Evolutionary conservation across 2,888 invertebrate species (phyloP), one percentile per base, ranked within the genome.

Genomic region (Epicampocera succincta): DNA sequence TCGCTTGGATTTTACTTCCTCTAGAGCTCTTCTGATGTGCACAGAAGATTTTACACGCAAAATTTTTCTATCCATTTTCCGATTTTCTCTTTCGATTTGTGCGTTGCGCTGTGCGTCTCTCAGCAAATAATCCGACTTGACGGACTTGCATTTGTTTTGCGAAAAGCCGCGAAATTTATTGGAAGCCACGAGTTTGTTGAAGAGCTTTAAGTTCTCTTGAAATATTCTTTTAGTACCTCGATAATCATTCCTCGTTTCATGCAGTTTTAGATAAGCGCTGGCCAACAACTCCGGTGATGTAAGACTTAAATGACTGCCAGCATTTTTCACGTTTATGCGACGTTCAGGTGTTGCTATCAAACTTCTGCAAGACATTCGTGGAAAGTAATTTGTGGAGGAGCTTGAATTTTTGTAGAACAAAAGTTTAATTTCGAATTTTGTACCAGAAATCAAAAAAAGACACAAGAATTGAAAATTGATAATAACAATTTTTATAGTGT

Each of bases 201-300:
- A 25, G 0, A 78, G 50, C 0, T 44, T 33, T 1, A 78, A 50
- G 5, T 78, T 78, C 3, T 42, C 48, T 19, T 44, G 48, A 0
- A 58, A 21, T 6, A 72, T 78, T 11, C 44, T 58, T 33, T 33
- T 58, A 12, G 46, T 11, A 8, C 63, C 71, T 12, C 19, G 2
- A 50, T 19, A 71, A 65, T 78, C 77, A 13, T 50, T 78, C n/a
- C n/a, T n/a, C 1, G 65, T 4, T 50, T 38, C 50, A 11, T 50
- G n/a, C 4, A 60, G 29, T 50, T 38, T 71, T 42, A 65, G n/a
- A 12, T 46, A 78, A 42, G 71, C 58, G 11, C 33, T 56, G 1
- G 77, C 65, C 6, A 50, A 29, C 11, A 72, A 58, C 4, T 9
- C 40, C 0, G 69, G 63, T 21, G 76, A 54, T 17, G 13, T 69